Evolutionary conservation across 1,140 invertebrate genomes (phyloP).

Genomic region (Drosophila nannoptera): DNA sequence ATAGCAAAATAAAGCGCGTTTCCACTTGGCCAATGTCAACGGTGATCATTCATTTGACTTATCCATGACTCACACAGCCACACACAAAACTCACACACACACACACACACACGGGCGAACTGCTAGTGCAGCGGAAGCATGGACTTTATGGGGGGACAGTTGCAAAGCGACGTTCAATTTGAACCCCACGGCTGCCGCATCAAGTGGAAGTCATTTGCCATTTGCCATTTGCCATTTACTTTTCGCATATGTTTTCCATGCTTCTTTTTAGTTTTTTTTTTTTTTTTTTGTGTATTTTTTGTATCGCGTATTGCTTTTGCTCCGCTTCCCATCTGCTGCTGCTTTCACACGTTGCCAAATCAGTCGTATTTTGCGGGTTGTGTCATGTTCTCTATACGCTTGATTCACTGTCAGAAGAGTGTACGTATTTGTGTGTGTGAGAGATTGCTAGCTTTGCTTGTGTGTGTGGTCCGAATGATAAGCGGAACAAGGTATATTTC

Average conservation of each 20-base stretch:
- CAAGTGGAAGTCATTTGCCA: slow-evolving; percentile 42
- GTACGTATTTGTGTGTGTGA: not conserved
- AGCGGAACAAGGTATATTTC: slow-evolving; percentile 15
- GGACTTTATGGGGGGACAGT: slow-evolving; percentile 16
- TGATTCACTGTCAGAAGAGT: slow-evolving; percentile 31
- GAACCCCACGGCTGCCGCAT: slow-evolving; percentile 20
- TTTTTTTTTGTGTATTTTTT: slow-evolving; percentile 1
- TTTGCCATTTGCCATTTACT: slow-evolving; percentile 38
- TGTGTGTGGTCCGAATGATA: slow-evolving; percentile 27
- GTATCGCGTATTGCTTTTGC: slow-evolving; percentile 24
- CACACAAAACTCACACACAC: not conserved
- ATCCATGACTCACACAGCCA: slow-evolving; percentile 58
- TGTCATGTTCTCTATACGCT: slow-evolving; percentile 30
- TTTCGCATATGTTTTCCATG: slow-evolving; percentile 34
- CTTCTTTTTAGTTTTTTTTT: not conserved
- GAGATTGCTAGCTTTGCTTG: slow-evolving; percentile 1
- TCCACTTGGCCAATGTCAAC: slow-evolving; percentile 69
- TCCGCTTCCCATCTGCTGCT: slow-evolving; percentile 28
- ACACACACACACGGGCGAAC: slow-evolving; percentile 1
- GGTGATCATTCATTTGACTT: slow-evolving; percentile 65
- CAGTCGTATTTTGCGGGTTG: slow-evolving; percentile 36
- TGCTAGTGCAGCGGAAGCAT: slow-evolving; percentile 46
- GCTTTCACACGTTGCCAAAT: slow-evolving; percentile 27
- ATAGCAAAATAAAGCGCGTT: slow-evolving; percentile 43
- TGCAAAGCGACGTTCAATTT: slow-evolving; percentile 34